Evolutionary conservation across 2,113 vertebrate species (phyloP).

Genomic region (Hucho hucho): DNA sequence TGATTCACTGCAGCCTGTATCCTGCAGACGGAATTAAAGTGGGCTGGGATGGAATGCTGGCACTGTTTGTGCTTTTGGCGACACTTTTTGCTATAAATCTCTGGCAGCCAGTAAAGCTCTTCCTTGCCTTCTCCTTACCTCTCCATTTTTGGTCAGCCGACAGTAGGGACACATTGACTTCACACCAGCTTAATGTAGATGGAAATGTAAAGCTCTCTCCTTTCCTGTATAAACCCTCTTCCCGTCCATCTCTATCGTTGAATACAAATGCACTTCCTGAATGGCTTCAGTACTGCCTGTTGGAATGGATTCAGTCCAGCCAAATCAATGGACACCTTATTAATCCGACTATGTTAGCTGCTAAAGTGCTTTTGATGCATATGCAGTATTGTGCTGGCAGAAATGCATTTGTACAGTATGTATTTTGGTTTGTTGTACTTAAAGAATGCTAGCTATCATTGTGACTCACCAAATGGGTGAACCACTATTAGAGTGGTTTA

Average conservation of each 20-base stretch:
- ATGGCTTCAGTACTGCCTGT: constrained; percentile 6
- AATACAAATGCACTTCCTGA: constrained; percentile 19
- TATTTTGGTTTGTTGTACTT: not conserved
- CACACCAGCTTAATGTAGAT: constrained; percentile 29
- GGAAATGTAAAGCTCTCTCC: constrained; percentile 18
- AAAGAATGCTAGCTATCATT: not conserved
- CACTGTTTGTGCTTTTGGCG: constrained; percentile 32
- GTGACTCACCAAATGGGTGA: not conserved
- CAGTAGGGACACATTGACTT: constrained; percentile 34
- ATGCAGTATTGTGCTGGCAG: constrained; percentile 33
- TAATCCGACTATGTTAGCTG: constrained; percentile 38
- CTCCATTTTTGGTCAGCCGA: constrained; percentile 28
- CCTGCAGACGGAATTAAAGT: constrained; percentile 46
- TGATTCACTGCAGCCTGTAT: constrained; percentile 58
- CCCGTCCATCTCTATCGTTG: constrained; percentile 18
- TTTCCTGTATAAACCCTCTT: constrained; percentile 20
- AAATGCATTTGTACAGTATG: not conserved
- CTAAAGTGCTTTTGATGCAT: constrained; percentile 39
- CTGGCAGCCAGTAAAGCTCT: not conserved
- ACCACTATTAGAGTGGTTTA: not conserved
- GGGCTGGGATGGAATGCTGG: constrained; percentile 41
- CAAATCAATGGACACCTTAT: constrained; percentile 48
- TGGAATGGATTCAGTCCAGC: constrained; percentile 27
- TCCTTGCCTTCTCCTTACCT: constrained; percentile 16
- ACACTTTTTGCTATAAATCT: constrained; percentile 33